Conservation (phyloP, 2,113 vertebrate species). For the Peromyscus polionotus region DNA sequence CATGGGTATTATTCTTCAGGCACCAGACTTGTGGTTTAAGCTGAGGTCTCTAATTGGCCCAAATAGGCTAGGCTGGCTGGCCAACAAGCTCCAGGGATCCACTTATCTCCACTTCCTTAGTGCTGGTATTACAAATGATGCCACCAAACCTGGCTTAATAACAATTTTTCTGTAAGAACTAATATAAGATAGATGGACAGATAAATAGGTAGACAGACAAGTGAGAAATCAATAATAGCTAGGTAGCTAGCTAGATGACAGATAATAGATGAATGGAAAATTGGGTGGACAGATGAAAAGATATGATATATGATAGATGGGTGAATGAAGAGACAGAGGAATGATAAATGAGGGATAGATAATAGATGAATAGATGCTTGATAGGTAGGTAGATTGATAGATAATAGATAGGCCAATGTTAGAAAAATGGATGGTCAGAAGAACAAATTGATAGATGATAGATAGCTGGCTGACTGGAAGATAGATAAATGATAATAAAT, state of each 20-base stretch:
- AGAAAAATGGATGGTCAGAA: background rate
- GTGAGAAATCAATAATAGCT: background rate
- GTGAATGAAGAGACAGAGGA: background rate
- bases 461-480: background rate
- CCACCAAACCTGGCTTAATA: background rate
- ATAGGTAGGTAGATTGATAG: too few species aligned
- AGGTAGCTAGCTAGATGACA: background rate
- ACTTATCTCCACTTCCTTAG: background rate
- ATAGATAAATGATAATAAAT: background rate
- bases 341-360: background rate
- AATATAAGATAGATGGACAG: background rate
- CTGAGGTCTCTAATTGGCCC: background rate
- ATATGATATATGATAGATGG: background rate
- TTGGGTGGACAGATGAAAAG: background rate
- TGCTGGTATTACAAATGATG: background rate
- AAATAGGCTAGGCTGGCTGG: background rate
- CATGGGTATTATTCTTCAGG: background rate
- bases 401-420: background rate
- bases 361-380: background rate
- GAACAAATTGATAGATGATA: background rate
- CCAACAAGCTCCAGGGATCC: background rate
- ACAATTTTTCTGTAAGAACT: background rate
- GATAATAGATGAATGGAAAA: background rate
- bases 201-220: background rate
- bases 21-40: background rate